These are phyloP conservation scores for Ranitomeya imitator DNA, from an alignment of 2,113 vertebrate species.

Conservation along the genomic window DNA sequence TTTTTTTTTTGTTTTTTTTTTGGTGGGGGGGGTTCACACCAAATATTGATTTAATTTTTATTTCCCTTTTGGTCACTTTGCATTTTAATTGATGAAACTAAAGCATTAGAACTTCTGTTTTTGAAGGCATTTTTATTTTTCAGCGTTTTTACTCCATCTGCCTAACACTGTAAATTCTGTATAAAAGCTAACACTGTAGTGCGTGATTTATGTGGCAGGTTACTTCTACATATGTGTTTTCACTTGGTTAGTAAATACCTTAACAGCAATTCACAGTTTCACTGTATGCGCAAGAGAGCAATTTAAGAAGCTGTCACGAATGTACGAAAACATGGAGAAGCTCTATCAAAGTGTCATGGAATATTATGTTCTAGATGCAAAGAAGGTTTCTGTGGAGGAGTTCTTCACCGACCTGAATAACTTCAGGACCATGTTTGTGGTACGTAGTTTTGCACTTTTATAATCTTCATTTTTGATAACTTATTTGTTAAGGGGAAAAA, in stretches of 20 bases:
- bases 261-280: constrained; percentile 87
- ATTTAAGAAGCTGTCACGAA: constrained; percentile 81
- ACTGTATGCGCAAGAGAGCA: constrained; percentile 81
- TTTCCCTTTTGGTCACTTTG: too few relatives aligned
- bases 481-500: background rate
- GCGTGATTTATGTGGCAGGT: background rate
- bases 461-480: background rate
- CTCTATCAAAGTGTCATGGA: constrained; percentile 83
- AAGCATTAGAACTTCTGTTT: too few relatives aligned
- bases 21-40: too few relatives aligned
- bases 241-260: constrained; percentile 63
- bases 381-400: constrained; percentile 93
- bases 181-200: background rate
- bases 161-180: too few relatives aligned
- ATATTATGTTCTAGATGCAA: constrained; percentile 88
- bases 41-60: too few relatives aligned
- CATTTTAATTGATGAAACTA: too few relatives aligned
- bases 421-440: constrained; percentile 90
- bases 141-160: too few relatives aligned
- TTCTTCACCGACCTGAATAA: constrained; percentile 92
- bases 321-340: constrained; percentile 87
- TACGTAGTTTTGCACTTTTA: constrained; percentile 65
- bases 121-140: too few relatives aligned
- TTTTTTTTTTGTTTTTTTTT: too few relatives aligned
- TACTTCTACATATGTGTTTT: background rate